Evolutionary conservation across 2,888 invertebrate genomes (phyloP), one percentile per base, ranked within the genome.

Genomic region (Oligia latruncula): DNA sequence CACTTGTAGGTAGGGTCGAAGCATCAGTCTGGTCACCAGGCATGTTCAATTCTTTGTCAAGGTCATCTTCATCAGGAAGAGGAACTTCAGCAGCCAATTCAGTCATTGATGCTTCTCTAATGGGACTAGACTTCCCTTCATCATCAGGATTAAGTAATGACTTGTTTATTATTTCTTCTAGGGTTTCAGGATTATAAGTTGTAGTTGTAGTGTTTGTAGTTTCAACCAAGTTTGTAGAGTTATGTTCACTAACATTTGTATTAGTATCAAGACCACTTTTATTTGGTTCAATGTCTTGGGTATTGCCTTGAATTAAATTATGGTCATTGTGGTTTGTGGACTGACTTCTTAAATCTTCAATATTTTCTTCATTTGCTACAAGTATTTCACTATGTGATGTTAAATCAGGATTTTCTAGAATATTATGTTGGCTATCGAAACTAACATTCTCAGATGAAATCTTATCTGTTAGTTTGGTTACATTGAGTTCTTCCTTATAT

Each of bases 21-120:
- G 46, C 65, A 62, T 81, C 67, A 70, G 5, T 55, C 62, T 23
- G 71, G 23, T 70, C 75, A 74, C 43, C 62, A 75, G 52, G 71
- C 35, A 78, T 40, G 66, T 74, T 74, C 20, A 82, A n/a, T 72
- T 89, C 90, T 80, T 89, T 89, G 23, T 93, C 93, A 81, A 91
- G 75, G 68, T 94, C 92, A 88, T 94, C 92, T 80, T 94, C 94
- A 91, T 93, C 92, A 75, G 94, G 93, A 78, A 95, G 89, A 77
- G 93, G 92, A 82, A 93, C 84, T 86, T 94, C 90, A 78, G 88
- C 90, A 71, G 93, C 92, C 55, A 87, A 81, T 66, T 88, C 86
- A 79, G 80, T 80, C 40, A 86, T 74, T 65, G 77, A 77, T 20
- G 72, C 43, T 75, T 85, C 82, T 78, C 70, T 76, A 60, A 75